Base-by-base conservation (phyloP, 2,888 invertebrate species). In the Napeogenes inachia region DNA sequence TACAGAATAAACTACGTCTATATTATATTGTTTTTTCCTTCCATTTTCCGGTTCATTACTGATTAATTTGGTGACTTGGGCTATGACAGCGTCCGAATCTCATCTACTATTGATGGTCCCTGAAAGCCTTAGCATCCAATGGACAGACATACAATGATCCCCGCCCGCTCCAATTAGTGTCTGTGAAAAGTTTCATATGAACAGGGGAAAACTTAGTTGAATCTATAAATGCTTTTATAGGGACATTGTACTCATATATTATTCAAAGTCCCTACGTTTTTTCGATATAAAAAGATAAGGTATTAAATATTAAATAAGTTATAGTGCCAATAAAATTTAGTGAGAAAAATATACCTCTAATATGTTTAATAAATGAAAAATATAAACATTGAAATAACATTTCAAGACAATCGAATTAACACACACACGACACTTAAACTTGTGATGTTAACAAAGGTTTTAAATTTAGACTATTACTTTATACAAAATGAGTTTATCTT, bases 21-120 rank as follows among this genome's bases (percentile, higher is more conserved):
- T 42, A 42, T 10, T 10, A 42, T 42, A 12, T 42, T 12, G 8
- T 42, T 42, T 42, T 42, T 42, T 42, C 42, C 42, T 42, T 6
- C 5, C 10, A 10, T 10, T 6, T 10, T 10, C 42, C 42, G 8
- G 42, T 42, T 50, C 50, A 50, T 50, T 50, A 50, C 21, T 50
- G 50, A 50, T 50, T 50, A 50, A 50, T 30, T 13, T 57, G 45
- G 35, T 54, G 46, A 54, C 12, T 10, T 10, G 47, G 13, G 13
- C n/a, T 54, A 53, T 56, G 38, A 45, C 61, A 69, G 60, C 76
- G 87, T 84, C 85, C 85, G 84, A 82, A 77, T 73, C 83, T 83
- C 85, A 88, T 89, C 84, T 85, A 89, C 87, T 86, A 89, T 89
- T 88, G 83, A 89, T 76, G 76, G 65, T 63, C 71, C 75, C 79